A percentile compares a stretch with the other conserved stretches of the same genome.
phyloP scores from a whole-genome alignment of 2,888 invertebrate genomes.

The Ormyrus pomaceus region DNA sequence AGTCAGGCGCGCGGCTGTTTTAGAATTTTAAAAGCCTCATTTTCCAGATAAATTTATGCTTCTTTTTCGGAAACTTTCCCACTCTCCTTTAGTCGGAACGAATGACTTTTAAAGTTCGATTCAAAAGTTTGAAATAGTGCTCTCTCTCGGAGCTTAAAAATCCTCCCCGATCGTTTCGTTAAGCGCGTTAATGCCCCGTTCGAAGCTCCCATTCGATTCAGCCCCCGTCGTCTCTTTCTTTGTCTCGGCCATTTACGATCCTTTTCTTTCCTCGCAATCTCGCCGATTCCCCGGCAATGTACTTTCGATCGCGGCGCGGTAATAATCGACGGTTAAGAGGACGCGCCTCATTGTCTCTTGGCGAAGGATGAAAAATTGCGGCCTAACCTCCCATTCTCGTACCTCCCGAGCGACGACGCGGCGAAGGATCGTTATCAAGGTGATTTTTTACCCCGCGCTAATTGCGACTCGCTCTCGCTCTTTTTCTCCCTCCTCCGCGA shows the following conservation, averaged over 20 bases:
- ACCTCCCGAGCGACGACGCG: too few species aligned
- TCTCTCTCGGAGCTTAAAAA: not conserved
- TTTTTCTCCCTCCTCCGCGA: not conserved
- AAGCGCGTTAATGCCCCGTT: not conserved
- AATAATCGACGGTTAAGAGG: not conserved
- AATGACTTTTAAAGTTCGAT: too few species aligned
- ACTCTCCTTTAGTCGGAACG: too few species aligned
- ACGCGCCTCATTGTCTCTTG: conserved; percentile 28
- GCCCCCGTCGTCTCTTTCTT: not conserved
- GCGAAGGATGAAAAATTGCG: conserved; percentile 13
- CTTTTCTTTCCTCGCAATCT: not conserved
- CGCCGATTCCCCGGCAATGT: too few species aligned
- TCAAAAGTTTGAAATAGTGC: too few species aligned
- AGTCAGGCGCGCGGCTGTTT: too few species aligned
- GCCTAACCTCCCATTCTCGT: not conserved
- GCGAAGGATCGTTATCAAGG: not conserved
- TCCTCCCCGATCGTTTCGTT: conserved; percentile 1
- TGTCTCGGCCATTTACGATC: not conserved
- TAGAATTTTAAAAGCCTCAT: not conserved
- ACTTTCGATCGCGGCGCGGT: not conserved
- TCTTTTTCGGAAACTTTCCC: not conserved
- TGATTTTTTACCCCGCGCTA: conserved; percentile 9
- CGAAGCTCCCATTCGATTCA: not conserved
- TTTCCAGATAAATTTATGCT: not conserved
- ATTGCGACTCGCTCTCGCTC: conserved; percentile 6